Evolutionary conservation across 2,888 invertebrate genomes (phyloP).

Genomic region (Thymelicus acteon): DNA sequence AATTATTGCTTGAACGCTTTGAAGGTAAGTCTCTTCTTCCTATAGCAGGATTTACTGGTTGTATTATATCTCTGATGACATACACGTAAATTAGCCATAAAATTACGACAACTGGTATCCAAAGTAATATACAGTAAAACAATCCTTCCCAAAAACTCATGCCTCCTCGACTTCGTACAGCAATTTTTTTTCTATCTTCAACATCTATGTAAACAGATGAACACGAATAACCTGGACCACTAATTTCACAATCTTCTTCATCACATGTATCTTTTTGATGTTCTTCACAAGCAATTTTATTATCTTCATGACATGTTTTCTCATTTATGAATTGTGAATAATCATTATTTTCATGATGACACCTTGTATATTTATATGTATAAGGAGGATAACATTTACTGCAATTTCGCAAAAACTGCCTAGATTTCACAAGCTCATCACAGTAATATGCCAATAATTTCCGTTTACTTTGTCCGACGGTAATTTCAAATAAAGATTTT

Average conservation of each 20-base stretch:
- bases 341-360: constrained; percentile 15
- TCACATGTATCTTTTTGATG: neutral
- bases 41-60: constrained; percentile 17
- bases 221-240: constrained; percentile 33
- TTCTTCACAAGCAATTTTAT: constrained; percentile 30
- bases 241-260: constrained; percentile 39
- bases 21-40: constrained; percentile 4
- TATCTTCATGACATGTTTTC: constrained; percentile 11
- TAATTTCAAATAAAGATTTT: constrained; percentile 56
- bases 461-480: constrained; percentile 47
- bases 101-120: constrained; percentile 62
- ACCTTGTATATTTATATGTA: constrained; percentile 7
- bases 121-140: constrained; percentile 61
- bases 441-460: constrained; percentile 58
- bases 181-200: constrained; percentile 43
- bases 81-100: constrained; percentile 55
- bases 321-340: constrained; percentile 14
- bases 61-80: constrained; percentile 51
- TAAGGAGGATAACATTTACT: constrained; percentile 11
- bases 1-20: constrained; percentile 36
- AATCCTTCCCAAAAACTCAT: constrained; percentile 59
- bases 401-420: constrained; percentile 2
- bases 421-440: constrained; percentile 44
- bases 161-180: constrained; percentile 42
- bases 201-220: constrained; percentile 46